Evolutionary conservation across 2,113 vertebrate genomes (phyloP).

Genomic region (Nothocercus julius): DNA sequence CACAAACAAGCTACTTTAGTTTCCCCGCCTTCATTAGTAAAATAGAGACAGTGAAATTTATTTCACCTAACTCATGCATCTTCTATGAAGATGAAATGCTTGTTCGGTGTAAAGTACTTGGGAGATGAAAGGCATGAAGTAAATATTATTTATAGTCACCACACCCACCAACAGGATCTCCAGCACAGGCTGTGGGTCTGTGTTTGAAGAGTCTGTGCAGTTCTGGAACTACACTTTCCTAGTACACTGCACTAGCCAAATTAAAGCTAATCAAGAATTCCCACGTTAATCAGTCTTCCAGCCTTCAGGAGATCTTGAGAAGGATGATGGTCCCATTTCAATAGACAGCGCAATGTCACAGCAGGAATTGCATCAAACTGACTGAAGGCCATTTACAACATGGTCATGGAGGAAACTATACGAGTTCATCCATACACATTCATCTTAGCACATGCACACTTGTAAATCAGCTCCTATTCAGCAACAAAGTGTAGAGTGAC

Average conservation of each 20-base stretch:
- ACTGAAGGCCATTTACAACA: conserved; percentile 30
- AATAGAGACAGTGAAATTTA: neutral
- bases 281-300: conserved; percentile 35
- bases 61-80: conserved; percentile 10
- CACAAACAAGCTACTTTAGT: neutral
- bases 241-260: conserved; percentile 49
- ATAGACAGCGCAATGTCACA: conserved; percentile 8
- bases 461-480: conserved; percentile 60
- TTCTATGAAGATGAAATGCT: conserved; percentile 38
- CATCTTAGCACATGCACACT: neutral
- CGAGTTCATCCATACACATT: conserved; percentile 3
- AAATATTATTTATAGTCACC: conserved; percentile 57
- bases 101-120: conserved; percentile 33
- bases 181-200: neutral
- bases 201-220: conserved; percentile 32
- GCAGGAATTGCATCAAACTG: conserved; percentile 24
- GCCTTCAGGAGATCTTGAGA: conserved; percentile 34
- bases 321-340: conserved; percentile 43
- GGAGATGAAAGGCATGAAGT: conserved; percentile 49
- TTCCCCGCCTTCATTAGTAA: conserved; percentile 34
- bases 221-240: conserved; percentile 32
- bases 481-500: conserved; percentile 43
- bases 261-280: conserved; percentile 56
- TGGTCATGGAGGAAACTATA: conserved; percentile 10
- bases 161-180: conserved; percentile 56